Evolutionary conservation across 1,140 invertebrate species (phyloP).

Genomic region (Lepidurus couesii): DNA sequence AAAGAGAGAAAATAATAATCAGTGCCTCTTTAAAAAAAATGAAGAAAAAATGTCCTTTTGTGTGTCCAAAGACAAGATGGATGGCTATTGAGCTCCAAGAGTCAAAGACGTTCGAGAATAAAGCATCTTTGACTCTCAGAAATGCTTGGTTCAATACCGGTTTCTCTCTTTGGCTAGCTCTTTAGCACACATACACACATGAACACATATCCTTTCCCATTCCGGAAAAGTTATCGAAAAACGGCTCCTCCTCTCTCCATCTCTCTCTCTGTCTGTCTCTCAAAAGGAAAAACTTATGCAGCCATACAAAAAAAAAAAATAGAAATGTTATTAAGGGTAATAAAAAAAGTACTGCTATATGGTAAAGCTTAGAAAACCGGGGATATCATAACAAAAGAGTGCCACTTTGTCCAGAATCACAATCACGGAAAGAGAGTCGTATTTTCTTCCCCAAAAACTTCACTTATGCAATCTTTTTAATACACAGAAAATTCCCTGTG

Average conservation of each 20-base stretch:
- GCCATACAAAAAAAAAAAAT: background rate
- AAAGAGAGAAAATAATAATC: slow-evolving; percentile 16
- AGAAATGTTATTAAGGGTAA: background rate
- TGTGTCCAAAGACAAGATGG: slow-evolving; percentile 4
- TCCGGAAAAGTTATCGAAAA: background rate
- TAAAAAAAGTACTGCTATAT: background rate
- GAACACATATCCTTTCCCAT: background rate
- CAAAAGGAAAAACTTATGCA: background rate
- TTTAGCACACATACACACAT: background rate
- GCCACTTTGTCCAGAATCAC: background rate
- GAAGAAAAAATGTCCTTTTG: background rate
- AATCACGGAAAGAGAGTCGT: background rate
- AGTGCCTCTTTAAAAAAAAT: background rate
- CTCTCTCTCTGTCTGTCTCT: background rate
- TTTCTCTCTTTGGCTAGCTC: background rate
- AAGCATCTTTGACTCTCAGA: slow-evolving; percentile 5
- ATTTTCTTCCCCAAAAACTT: background rate
- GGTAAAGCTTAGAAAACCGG: background rate
- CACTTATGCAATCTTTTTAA: background rate
- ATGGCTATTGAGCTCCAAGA: slow-evolving; percentile 2
- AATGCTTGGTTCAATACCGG: slow-evolving; percentile 9
- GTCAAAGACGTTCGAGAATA: slow-evolving; percentile 12
- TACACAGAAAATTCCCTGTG: background rate
- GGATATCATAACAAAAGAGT: background rate
- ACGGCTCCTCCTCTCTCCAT: background rate